Conservation (phyloP, 2,797 vertebrate genomes). For the Tapirus indicus region DNA sequence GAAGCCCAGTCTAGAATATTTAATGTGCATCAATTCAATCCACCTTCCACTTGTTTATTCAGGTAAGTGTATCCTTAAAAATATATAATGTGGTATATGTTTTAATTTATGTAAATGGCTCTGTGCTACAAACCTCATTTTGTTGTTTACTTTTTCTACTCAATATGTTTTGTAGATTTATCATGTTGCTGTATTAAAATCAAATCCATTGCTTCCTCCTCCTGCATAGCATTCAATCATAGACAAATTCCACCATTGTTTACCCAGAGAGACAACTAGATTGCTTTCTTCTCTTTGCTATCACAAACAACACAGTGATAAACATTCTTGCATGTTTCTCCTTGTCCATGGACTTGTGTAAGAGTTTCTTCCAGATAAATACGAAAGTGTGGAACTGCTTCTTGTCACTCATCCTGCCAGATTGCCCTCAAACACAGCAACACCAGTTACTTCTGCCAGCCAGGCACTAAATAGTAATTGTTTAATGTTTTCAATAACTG, state of each 20-base stretch:
- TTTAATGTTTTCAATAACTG: not conserved
- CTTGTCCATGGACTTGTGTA: not conserved
- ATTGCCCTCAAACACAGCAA: not conserved
- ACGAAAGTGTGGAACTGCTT: not conserved
- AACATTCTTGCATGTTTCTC: not conserved
- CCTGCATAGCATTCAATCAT: conserved; percentile 25
- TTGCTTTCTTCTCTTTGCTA: conserved; percentile 34
- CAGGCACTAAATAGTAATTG: not conserved
- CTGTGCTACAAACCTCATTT: conserved; percentile 2
- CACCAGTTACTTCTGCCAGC: not conserved
- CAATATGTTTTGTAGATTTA: conserved; percentile 60
- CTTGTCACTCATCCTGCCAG: not conserved
- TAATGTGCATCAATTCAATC: not conserved
- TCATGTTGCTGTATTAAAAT: conserved; percentile 48
- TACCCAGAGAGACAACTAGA: not conserved
- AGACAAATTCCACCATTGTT: conserved; percentile 50
- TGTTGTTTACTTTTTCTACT: conserved; percentile 48
- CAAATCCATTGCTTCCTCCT: conserved; percentile 39
- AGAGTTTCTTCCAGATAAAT: not conserved
- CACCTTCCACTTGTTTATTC: conserved; percentile 29
- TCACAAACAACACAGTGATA: not conserved
- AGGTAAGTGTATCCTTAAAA: conserved; percentile 60
- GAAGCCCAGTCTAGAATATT: not conserved
- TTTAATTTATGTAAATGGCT: conserved; percentile 60
- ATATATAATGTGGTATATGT: not conserved